phyloP scores from a whole-genome alignment of 2,888 invertebrate genomes.

The Lumbricus terrestris region DNA sequence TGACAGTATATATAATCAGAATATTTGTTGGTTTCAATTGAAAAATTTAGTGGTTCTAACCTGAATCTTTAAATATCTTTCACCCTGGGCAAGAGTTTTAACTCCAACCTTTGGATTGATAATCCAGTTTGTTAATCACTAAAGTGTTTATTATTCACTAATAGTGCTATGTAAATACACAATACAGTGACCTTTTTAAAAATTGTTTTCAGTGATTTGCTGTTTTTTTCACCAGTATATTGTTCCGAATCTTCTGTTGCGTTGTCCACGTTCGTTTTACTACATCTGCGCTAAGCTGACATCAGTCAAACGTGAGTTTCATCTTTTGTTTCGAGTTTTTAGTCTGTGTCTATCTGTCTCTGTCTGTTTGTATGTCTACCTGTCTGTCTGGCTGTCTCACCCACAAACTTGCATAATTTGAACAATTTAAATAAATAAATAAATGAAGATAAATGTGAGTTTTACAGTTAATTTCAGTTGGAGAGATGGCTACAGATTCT shows the following conservation, averaged over 20 bases:
- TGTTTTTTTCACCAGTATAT: constrained; percentile 46
- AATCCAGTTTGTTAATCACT: too few relatives aligned
- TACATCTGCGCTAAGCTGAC: constrained; percentile 42
- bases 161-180: too few relatives aligned
- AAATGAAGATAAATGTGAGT: not conserved
- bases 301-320: not conserved
- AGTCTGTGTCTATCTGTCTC: not conserved
- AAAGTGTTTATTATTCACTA: too few relatives aligned
- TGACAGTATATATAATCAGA: too few relatives aligned
- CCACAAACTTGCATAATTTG: too few relatives aligned
- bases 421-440: too few relatives aligned
- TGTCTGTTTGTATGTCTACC: not conserved
- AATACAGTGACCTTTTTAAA: not conserved
- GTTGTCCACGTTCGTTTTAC: constrained; percentile 41
- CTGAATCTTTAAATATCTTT: too few relatives aligned
- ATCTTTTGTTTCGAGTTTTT: not conserved
- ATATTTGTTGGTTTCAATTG: too few relatives aligned
- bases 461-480: not conserved
- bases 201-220: not conserved
- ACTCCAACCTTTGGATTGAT: too few relatives aligned
- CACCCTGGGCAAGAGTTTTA: too few relatives aligned
- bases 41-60: too few relatives aligned
- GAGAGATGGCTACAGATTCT: not conserved
- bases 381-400: not conserved
- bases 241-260: constrained; percentile 49